Conservation (phyloP, 1,140 invertebrate species). For the Chlorops oryzae region DNA sequence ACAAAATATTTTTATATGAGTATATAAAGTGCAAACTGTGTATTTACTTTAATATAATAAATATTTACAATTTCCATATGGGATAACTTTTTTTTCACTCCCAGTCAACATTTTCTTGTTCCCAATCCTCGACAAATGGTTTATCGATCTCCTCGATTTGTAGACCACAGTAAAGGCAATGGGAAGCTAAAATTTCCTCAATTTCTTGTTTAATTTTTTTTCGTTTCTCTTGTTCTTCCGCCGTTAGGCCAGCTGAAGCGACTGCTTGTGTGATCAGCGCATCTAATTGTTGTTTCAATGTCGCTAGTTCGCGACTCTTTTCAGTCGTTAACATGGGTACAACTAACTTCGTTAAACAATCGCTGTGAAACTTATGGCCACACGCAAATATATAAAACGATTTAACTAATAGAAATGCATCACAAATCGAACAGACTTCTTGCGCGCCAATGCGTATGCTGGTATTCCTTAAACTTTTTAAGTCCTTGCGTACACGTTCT, state of each 20-base stretch:
- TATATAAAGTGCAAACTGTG: no score
- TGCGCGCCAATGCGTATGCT: slow-evolving; percentile 67
- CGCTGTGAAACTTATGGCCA: slow-evolving; percentile 87
- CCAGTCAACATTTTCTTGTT: slow-evolving; percentile 77
- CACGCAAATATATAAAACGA: slow-evolving; percentile 95
- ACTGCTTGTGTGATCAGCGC: slow-evolving; percentile 52
- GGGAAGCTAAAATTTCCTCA: slow-evolving; percentile 82
- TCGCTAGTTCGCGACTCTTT: slow-evolving; percentile 55
- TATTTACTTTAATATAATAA: no score
- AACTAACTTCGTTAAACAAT: slow-evolving; percentile 83
- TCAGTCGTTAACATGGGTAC: slow-evolving; percentile 50
- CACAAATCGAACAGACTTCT: slow-evolving; percentile 79
- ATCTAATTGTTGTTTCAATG: slow-evolving; percentile 60
- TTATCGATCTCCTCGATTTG: slow-evolving; percentile 85
- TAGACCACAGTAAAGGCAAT: slow-evolving; percentile 89
- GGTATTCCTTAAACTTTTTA: slow-evolving; percentile 76
- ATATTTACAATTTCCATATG: no score
- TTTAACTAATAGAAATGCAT: slow-evolving; percentile 68
- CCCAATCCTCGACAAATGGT: slow-evolving; percentile 80
- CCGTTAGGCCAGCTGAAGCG: slow-evolving; percentile 37
- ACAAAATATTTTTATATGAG: no score
- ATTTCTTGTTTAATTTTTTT: slow-evolving; percentile 73
- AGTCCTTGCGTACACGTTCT: slow-evolving; percentile 76
- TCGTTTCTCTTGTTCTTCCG: slow-evolving; percentile 50
- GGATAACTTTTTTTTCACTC: slow-evolving; percentile 54